Conservation (phyloP, 2,113 vertebrate species). For the Hemibagrus wyckioides region DNA sequence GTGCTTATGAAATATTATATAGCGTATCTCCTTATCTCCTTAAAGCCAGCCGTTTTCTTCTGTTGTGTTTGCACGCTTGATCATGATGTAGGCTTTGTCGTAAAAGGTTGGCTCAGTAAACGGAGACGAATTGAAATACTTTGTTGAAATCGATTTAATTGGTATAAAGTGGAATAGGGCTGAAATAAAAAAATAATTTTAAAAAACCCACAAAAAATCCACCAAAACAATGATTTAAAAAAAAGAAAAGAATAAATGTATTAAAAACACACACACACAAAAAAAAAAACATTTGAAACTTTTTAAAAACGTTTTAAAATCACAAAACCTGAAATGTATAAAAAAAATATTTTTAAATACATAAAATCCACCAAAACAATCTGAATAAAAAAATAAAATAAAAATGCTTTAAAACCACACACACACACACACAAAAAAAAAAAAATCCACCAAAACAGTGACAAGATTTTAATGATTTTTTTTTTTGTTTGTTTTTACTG, state of each 20-base stretch:
- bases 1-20: slow-evolving; percentile 4
- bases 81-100: not conserved
- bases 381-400: too few species aligned
- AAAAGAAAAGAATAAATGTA: too few species aligned
- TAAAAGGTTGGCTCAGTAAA: slow-evolving; percentile 13
- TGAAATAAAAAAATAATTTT: too few species aligned
- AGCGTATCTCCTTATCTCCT: not conserved
- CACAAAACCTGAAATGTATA: too few species aligned
- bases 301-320: too few species aligned
- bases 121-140: not conserved
- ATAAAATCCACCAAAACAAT: too few species aligned
- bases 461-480: not conserved
- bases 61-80: not conserved
- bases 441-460: not conserved
- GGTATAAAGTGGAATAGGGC: not conserved
- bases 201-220: too few species aligned
- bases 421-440: too few species aligned
- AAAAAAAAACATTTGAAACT: not conserved
- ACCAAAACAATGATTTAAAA: not conserved
- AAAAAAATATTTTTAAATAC: too few species aligned
- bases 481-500: not conserved
- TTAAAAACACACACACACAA: too few species aligned
- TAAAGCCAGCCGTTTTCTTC: not conserved
- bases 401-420: too few species aligned
- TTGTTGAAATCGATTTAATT: not conserved